phyloP scores from a whole-genome alignment of 2,888 invertebrate species.

The Rhorus exstirpatorius region DNA sequence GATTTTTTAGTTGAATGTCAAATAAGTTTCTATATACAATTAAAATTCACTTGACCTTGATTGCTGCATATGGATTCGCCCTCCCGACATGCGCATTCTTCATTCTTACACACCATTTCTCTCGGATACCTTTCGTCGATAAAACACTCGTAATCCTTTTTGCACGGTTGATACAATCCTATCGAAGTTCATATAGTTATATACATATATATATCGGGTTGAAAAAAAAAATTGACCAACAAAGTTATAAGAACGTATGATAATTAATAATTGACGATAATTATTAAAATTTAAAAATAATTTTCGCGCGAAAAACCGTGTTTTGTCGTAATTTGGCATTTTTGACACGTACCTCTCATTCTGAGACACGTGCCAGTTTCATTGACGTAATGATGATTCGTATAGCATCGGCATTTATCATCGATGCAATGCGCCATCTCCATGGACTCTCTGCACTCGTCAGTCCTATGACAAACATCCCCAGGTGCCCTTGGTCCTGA shows the following conservation, averaged over 20 bases:
- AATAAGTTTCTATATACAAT: constrained; percentile 29
- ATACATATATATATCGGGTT: too few species aligned
- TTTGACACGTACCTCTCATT: constrained; percentile 69
- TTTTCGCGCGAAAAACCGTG: too few species aligned
- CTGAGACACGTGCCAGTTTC: constrained; percentile 73
- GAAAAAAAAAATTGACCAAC: too few species aligned
- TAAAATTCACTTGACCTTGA: constrained; percentile 74
- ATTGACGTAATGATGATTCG: constrained; percentile 73
- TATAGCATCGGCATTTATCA: constrained; percentile 73
- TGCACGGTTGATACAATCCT: constrained; percentile 73
- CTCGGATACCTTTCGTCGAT: constrained; percentile 49
- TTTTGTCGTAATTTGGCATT: too few species aligned
- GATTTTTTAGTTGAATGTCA: neutral
- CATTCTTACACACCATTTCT: constrained; percentile 72
- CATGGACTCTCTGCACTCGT: constrained; percentile 76
- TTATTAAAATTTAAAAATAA: too few species aligned
- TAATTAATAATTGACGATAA: too few species aligned
- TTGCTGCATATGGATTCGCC: constrained; percentile 68
- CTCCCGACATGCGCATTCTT: constrained; percentile 72
- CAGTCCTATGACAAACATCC: constrained; percentile 76
- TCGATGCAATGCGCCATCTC: constrained; percentile 74
- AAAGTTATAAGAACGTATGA: too few species aligned
- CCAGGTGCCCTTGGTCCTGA: constrained; percentile 73
- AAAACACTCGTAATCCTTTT: constrained; percentile 73
- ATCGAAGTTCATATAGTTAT: too few species aligned